phyloP scores from a whole-genome alignment of 2,797 vertebrate genomes.

The Paguma larvata region DNA sequence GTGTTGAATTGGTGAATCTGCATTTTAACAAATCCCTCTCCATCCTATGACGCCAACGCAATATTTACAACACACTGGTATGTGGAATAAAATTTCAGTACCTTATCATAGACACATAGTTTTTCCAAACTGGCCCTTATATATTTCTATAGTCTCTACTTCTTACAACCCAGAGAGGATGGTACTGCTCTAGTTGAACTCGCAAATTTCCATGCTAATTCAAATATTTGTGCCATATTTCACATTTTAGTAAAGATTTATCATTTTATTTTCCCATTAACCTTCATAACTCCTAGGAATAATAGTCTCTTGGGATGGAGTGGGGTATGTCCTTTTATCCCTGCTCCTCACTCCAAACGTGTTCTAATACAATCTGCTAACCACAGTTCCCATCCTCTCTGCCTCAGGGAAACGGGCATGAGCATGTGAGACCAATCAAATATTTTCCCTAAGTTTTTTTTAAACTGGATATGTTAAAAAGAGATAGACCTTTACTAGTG shows the following conservation, averaged over 20 bases:
- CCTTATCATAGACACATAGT: background rate
- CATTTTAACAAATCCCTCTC: background rate
- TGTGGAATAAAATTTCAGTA: background rate
- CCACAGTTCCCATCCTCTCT: background rate
- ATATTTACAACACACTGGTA: background rate
- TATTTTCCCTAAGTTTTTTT: background rate
- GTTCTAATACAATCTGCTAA: background rate
- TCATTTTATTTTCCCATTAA: background rate
- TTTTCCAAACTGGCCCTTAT: background rate
- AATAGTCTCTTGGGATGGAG: background rate
- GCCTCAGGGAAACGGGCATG: background rate
- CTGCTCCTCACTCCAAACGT: background rate
- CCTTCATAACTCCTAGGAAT: background rate
- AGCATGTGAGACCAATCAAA: background rate
- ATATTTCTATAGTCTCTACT: background rate
- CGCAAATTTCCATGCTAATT: background rate
- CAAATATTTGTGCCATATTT: background rate
- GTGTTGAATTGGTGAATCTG: background rate
- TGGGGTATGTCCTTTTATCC: background rate
- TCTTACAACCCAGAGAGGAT: background rate
- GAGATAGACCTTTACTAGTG: background rate
- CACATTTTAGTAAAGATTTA: background rate
- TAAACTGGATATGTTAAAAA: background rate
- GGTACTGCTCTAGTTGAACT: background rate
- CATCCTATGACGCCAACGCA: background rate